Conservation (phyloP, 2,888 invertebrate species). For the Tuberolachnus salignus region DNA sequence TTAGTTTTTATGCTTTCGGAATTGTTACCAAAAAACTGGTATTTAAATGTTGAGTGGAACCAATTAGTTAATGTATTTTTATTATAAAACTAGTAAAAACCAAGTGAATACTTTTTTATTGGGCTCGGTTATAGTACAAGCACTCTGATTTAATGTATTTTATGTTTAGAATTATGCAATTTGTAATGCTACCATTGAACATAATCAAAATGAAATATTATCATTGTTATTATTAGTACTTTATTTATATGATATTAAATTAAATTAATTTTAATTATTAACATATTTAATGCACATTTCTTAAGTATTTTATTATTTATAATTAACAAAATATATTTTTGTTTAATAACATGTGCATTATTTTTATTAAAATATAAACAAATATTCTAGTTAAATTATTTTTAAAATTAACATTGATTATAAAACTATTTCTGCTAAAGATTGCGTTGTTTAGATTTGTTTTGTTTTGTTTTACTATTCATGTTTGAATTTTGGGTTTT, state of each 20-base stretch:
- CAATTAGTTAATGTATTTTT: background rate
- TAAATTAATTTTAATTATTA: too few species aligned
- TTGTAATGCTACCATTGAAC: slow-evolving; percentile 23
- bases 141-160: background rate
- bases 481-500: slow-evolving; percentile 2
- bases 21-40: slow-evolving; percentile 1
- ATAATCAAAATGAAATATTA: slow-evolving; percentile 23
- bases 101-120: background rate
- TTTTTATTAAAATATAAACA: background rate
- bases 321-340: background rate
- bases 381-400: background rate
- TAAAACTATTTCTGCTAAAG: background rate
- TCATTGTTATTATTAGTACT: background rate
- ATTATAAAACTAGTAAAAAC: slow-evolving; percentile 16
- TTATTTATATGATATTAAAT: background rate
- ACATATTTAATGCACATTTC: background rate
- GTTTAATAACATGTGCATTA: background rate
- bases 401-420: background rate
- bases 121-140: slow-evolving; percentile 13
- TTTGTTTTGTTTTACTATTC: background rate
- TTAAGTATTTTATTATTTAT: background rate
- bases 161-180: background rate
- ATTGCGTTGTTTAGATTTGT: background rate
- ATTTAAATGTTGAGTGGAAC: background rate
- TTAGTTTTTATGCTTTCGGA: slow-evolving; percentile 2